These are phyloP conservation scores for Spea hammondii DNA, from an alignment of 2,797 vertebrate genomes.

Conservation along the genomic window DNA sequence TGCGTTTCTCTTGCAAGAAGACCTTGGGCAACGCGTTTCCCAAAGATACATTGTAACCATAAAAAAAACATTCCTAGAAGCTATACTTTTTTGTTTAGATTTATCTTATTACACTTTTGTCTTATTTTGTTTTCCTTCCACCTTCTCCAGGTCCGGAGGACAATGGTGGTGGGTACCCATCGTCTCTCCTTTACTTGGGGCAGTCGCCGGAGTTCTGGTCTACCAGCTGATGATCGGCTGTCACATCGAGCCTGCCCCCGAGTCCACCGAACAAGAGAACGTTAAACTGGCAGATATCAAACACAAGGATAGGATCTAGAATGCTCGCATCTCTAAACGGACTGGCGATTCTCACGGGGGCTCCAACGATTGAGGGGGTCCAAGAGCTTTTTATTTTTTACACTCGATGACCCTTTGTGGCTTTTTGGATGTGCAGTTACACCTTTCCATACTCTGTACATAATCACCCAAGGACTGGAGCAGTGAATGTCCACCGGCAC, in stretches of 20 bases:
- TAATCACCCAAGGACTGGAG: constrained; percentile 4
- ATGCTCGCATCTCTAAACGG: constrained; percentile 47
- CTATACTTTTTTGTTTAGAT: too few relatives aligned
- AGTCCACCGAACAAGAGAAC: constrained; percentile 72
- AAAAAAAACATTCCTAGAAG: too few relatives aligned
- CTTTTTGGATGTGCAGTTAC: constrained; percentile 17
- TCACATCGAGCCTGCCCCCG: constrained; percentile 78
- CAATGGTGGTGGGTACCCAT: constrained; percentile 93
- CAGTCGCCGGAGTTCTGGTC: constrained; percentile 78
- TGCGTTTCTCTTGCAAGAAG: too few relatives aligned
- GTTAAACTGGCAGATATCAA: constrained; percentile 80
- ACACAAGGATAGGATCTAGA: constrained; percentile 70
- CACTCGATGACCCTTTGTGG: constrained; percentile 16
- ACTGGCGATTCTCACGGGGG: constrained; percentile 14
- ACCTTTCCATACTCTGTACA: constrained; percentile 11
- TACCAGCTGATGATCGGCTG: constrained; percentile 94
- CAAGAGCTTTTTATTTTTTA: constrained; percentile 5
- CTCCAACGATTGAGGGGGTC: constrained; percentile 9
- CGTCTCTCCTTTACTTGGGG: constrained; percentile 84
- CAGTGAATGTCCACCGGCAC: neutral
- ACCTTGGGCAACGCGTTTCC: too few relatives aligned
- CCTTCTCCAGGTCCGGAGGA: constrained; percentile 62
- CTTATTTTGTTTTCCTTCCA: neutral
- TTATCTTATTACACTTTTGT: neutral
- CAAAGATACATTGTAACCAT: too few relatives aligned